Percentiles rank a stretch among this genome's conserved stretches.
Evolutionary conservation across 2,113 vertebrate species (phyloP).

Genomic region (Agelaius tricolor): DNA sequence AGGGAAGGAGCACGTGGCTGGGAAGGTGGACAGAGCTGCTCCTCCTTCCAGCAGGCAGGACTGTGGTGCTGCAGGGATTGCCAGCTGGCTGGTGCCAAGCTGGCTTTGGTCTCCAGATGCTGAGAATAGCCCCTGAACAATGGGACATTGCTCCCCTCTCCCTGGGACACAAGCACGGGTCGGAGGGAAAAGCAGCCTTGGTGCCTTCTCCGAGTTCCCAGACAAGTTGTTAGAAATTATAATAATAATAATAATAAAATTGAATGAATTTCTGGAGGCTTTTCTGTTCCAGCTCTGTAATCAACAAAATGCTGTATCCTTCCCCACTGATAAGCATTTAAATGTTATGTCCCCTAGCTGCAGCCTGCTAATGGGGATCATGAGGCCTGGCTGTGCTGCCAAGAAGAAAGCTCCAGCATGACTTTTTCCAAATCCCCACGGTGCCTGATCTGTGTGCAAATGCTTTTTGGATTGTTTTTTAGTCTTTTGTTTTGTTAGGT

Average conservation of each 20-base stretch:
- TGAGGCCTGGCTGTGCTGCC: background rate
- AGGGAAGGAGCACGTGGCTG: background rate
- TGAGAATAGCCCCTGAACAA: background rate
- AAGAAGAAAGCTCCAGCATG: background rate
- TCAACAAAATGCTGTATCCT: background rate
- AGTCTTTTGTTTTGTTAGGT: background rate
- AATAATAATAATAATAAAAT: background rate
- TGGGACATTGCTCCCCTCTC: background rate
- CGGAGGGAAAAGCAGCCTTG: background rate
- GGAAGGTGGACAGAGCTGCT: constrained; percentile 11
- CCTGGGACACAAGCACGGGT: background rate
- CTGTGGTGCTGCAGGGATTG: background rate
- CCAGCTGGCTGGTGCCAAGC: background rate
- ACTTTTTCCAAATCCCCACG: background rate
- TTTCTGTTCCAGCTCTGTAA: background rate
- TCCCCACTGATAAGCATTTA: background rate
- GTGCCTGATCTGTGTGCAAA: background rate
- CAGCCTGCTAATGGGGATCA: background rate
- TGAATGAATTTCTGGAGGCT: constrained; percentile 2
- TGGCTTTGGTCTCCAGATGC: background rate
- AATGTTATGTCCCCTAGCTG: background rate
- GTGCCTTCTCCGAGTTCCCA: background rate
- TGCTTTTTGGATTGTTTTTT: background rate
- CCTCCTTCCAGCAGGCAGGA: background rate
- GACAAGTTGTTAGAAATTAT: background rate